Percentiles rank a stretch among this genome's conserved stretches.
Conservation (phyloP, 2,888 invertebrate species). For the Erebia ligea region DNA sequence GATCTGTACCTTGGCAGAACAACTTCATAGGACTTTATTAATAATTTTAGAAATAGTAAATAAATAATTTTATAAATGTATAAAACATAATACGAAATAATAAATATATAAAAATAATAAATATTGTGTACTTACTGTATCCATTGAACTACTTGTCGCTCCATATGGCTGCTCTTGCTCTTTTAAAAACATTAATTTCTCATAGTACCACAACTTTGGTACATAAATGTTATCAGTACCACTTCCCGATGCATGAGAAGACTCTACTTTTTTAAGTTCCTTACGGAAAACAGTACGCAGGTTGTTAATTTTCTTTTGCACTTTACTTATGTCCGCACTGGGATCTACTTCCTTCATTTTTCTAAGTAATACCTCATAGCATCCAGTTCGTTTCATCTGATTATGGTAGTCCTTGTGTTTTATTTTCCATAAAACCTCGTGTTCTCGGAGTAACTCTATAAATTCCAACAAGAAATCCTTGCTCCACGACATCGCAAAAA, state of each 20-base stretch:
- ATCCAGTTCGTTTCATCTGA: constrained; percentile 1
- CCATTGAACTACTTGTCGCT: too few relatives aligned
- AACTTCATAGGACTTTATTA: constrained; percentile 1
- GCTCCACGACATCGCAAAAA: background rate
- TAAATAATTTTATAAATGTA: too few relatives aligned
- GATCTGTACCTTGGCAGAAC: constrained; percentile 2
- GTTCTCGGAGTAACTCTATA: background rate
- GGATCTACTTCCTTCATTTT: background rate
- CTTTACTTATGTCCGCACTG: background rate
- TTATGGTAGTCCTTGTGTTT: background rate
- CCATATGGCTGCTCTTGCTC: too few relatives aligned
- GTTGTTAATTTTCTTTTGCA: background rate
- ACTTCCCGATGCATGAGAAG: background rate
- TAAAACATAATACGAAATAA: background rate
- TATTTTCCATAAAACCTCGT: constrained; percentile 1
- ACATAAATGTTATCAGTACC: too few relatives aligned
- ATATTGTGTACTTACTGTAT: too few relatives aligned
- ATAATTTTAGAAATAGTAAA: background rate
- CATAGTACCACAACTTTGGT: too few relatives aligned
- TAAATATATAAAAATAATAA: background rate
- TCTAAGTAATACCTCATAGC: background rate
- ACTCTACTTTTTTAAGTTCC: too few relatives aligned
- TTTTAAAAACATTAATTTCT: too few relatives aligned
- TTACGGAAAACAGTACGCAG: background rate
- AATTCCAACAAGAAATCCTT: background rate